Evolutionary conservation across 2,797 vertebrate genomes (phyloP), one percentile per base, ranked within the genome.

Genomic region (Spinus olivaceus): DNA sequence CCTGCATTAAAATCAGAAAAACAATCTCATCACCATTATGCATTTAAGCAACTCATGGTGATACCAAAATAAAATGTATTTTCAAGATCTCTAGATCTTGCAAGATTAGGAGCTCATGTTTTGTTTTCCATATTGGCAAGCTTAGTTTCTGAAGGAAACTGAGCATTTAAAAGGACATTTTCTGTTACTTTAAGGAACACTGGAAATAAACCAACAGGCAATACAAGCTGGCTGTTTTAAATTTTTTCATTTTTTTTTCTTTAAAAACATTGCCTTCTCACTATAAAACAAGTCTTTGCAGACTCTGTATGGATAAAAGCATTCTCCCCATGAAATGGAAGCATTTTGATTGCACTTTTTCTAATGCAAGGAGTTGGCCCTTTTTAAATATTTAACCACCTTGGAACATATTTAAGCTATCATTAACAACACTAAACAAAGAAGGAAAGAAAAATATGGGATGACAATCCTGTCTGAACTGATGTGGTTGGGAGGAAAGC

Each of bases 1-100:
- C 98, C 98, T 98, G 98, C 98, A 98, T 99, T 98, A 97, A 97
- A 98, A 98, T 98, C 98, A 98, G 98, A 94, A 93, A 97, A 97
- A 95, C 96, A 97, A 90, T 96, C 97, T 95, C 95, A 96, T 95
- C 95, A 95, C 95, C 91, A 84, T 96, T 95, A 73, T 84, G 63
- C 65, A 25, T 92, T 96, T 91, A 76, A 86, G 80, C 19, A 89
- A 90, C 57, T 86, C 47, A 66, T 37, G 59, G 70, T 42, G 74
- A 88, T 79, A 63, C 33, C 33, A 83, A 74, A 95, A 91, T 74
- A 81, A 89, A 92, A 93, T 15, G 28, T 42, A 37, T 70, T 90
- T 77, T 66, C 46, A 54, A 67, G 86, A 51, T 82, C 56, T 94
- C 78, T 37, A 93, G 81, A 69, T 74, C 76, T 57, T 89, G 53